Conservation (phyloP, 23 tunicate species). For the Oikopleura dioica region DNA sequence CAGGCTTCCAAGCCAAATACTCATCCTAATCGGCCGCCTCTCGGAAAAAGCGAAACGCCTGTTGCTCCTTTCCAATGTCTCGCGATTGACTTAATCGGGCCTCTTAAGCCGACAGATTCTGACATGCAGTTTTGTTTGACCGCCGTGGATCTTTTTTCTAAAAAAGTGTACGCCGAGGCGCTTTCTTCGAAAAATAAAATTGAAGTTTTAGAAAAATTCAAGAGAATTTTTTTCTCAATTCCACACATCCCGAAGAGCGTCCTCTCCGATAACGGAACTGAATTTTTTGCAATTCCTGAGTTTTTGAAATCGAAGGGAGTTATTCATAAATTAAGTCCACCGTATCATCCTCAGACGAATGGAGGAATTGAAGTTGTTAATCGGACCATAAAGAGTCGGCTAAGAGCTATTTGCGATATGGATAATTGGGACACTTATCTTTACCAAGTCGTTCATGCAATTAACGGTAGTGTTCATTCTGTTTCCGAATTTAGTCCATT, state of each 20-base stretch:
- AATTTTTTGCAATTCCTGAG: not conserved
- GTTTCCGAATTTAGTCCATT: conserved; percentile 1
- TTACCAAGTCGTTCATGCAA: not conserved
- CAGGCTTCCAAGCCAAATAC: not conserved
- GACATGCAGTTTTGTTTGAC: not conserved
- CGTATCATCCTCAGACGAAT: not conserved
- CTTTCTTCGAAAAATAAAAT: not conserved
- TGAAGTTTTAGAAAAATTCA: not conserved
- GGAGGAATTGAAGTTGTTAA: not conserved
- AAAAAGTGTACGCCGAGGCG: not conserved
- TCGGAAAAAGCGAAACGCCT: not conserved
- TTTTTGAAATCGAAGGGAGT: not conserved
- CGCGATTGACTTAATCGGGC: not conserved
- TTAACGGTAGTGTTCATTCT: not conserved
- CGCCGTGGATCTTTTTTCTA: not conserved
- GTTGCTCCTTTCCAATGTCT: not conserved
- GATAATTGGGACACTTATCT: not conserved
- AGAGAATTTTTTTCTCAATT: not conserved
- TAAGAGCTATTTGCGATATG: not conserved
- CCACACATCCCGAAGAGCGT: not conserved
- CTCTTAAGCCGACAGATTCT: not conserved
- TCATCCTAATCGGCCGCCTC: not conserved
- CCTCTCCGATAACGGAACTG: not conserved
- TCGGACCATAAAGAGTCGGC: not conserved
- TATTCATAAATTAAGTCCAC: not conserved